Conservation (phyloP, 2,888 invertebrate species). For the Molanna angustata region DNA sequence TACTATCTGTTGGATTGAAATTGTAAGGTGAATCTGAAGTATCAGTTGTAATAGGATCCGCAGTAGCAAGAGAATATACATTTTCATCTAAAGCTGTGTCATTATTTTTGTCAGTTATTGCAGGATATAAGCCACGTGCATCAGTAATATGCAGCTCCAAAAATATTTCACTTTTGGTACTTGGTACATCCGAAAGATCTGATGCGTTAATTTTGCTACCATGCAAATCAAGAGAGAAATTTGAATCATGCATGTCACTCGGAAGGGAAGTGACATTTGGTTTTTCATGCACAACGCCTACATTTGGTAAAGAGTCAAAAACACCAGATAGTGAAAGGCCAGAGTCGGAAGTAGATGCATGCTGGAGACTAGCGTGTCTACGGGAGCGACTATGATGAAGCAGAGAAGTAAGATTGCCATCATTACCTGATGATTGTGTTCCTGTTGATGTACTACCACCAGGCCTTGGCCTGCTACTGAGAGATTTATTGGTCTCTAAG, state of each 20-base stretch:
- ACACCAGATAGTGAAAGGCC: constrained; percentile 26
- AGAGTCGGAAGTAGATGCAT: constrained; percentile 45
- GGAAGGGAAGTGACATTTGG: constrained; percentile 48
- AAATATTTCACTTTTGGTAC: not conserved
- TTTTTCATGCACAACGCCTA: constrained; percentile 52
- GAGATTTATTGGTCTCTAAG: constrained; percentile 69
- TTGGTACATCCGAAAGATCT: not conserved
- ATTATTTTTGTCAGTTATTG: not conserved
- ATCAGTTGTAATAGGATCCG: too few relatives aligned
- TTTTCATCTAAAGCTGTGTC: too few relatives aligned
- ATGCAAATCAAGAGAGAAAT: constrained; percentile 14
- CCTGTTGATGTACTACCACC: constrained; percentile 57
- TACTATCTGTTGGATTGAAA: too few relatives aligned
- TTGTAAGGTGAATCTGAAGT: too few relatives aligned
- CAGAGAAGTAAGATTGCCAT: constrained; percentile 41
- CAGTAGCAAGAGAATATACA: too few relatives aligned
- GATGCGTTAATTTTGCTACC: constrained; percentile 8
- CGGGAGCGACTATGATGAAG: constrained; percentile 61
- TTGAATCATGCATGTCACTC: constrained; percentile 48
- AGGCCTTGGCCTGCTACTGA: constrained; percentile 43
- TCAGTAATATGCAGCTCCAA: not conserved
- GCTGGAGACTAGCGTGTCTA: constrained; percentile 66
- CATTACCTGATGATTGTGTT: constrained; percentile 54
- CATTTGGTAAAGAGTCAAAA: constrained; percentile 38
- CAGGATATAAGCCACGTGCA: not conserved